phyloP scores from a whole-genome alignment of 2,113 vertebrate species.

The Tichodroma muraria region DNA sequence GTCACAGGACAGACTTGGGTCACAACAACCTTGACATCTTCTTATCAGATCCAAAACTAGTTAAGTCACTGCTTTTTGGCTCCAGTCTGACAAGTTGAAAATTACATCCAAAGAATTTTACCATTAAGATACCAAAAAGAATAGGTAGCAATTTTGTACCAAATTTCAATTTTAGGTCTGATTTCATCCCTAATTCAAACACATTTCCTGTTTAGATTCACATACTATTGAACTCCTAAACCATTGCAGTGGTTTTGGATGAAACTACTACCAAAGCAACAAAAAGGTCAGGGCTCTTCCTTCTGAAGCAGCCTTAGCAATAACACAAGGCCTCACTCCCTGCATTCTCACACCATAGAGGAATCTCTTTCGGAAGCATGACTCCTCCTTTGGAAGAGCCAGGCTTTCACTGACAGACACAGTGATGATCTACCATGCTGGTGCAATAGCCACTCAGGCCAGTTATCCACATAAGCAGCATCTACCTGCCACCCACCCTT shows the following conservation, averaged over 20 bases:
- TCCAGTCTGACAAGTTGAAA: background rate
- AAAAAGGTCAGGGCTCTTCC: background rate
- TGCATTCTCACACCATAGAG: rapidly evolving
- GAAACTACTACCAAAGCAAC: background rate
- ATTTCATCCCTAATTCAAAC: background rate
- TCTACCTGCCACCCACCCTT: background rate
- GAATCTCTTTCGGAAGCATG: background rate
- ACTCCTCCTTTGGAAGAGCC: background rate
- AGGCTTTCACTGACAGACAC: background rate
- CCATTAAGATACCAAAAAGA: background rate
- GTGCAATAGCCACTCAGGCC: background rate
- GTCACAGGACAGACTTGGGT: background rate
- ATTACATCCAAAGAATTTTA: background rate
- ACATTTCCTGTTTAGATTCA: background rate
- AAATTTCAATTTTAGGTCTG: background rate
- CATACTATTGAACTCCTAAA: background rate
- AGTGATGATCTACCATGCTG: background rate
- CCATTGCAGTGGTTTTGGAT: background rate
- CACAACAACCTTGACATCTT: background rate
- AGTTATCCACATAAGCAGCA: background rate
- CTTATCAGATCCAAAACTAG: background rate
- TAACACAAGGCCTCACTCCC: too few species aligned
- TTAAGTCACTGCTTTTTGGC: background rate
- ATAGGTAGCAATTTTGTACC: background rate
- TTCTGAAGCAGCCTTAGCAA: background rate